Conservation (phyloP, 1,140 invertebrate species). For the Drosophila rhopaloa region DNA sequence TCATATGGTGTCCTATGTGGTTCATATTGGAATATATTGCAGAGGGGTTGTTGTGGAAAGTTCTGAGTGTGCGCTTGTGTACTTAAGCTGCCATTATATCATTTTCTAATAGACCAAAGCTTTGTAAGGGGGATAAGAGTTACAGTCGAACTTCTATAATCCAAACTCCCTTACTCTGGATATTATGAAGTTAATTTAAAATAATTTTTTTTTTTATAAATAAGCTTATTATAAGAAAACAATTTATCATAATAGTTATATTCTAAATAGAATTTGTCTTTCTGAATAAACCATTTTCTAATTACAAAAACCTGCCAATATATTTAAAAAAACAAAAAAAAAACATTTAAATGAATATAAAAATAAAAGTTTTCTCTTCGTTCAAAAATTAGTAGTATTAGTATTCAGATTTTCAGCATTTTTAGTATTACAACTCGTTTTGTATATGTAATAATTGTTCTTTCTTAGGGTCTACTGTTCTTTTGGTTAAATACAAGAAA, state of each 20-base stretch:
- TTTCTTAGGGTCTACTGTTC: slow-evolving; percentile 3
- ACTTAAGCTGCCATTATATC: slow-evolving; percentile 53
- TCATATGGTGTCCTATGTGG: slow-evolving; percentile 17
- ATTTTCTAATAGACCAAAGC: slow-evolving; percentile 47
- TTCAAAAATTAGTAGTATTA: too few species aligned
- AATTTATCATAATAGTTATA: too few species aligned
- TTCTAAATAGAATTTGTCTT: too few species aligned
- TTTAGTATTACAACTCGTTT: too few species aligned
- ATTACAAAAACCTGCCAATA: too few species aligned
- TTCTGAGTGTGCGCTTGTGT: slow-evolving; percentile 33
- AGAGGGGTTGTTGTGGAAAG: slow-evolving; percentile 31
- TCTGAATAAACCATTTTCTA: too few species aligned
- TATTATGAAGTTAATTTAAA: neutral
- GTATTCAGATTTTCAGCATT: too few species aligned
- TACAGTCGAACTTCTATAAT: slow-evolving; percentile 4
- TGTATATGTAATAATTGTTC: neutral
- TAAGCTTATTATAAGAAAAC: too few species aligned
- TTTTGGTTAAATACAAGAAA: slow-evolving; percentile 13
- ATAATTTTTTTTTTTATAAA: neutral
- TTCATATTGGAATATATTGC: slow-evolving; percentile 10
- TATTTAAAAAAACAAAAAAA: too few species aligned
- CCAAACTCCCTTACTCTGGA: neutral
- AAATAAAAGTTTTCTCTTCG: too few species aligned
- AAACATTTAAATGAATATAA: too few species aligned
- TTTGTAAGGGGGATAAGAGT: neutral